Conservation (phyloP, 2,888 invertebrate species). For the Muschampia plurimacula region DNA sequence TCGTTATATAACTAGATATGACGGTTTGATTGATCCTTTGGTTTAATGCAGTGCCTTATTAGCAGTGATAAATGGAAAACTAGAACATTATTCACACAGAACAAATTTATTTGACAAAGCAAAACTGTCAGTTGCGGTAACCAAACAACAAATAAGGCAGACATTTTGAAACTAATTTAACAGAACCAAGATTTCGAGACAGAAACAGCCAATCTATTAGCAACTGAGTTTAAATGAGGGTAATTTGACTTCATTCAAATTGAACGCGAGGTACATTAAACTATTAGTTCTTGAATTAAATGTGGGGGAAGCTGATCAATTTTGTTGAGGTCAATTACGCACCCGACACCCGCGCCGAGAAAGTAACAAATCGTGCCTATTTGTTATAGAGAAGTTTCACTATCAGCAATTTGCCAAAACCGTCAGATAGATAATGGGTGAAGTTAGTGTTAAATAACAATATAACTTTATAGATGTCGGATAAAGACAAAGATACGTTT, state of each 20-base stretch:
- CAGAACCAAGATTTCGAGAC: slow-evolving; percentile 27
- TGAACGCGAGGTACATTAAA: slow-evolving; percentile 30
- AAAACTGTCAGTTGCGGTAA: slow-evolving; percentile 20
- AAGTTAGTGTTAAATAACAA: slow-evolving; percentile 51
- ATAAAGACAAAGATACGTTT: not conserved
- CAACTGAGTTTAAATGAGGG: slow-evolving; percentile 25
- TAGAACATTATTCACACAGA: not conserved
- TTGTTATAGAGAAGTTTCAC: slow-evolving; percentile 72
- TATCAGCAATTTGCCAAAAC: slow-evolving; percentile 73
- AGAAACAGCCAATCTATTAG: slow-evolving; percentile 21
- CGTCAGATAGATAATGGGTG: slow-evolving; percentile 67
- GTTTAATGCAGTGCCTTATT: not conserved
- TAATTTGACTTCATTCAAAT: slow-evolving; percentile 30
- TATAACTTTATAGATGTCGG: slow-evolving; percentile 1
- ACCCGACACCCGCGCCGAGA: slow-evolving; percentile 44
- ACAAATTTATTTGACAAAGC: slow-evolving; percentile 1
- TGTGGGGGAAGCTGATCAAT: slow-evolving; percentile 53
- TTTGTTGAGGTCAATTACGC: slow-evolving; percentile 55
- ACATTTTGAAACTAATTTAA: slow-evolving; percentile 17
- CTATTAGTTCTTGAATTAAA: slow-evolving; percentile 45
- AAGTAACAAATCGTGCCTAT: slow-evolving; percentile 71
- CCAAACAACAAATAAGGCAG: slow-evolving; percentile 21
- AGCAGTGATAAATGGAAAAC: not conserved
- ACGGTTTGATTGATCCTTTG: no score
- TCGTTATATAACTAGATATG: no score